Evolutionary conservation across 2,888 invertebrate genomes (phyloP).

Genomic region (Andrena minutula): DNA sequence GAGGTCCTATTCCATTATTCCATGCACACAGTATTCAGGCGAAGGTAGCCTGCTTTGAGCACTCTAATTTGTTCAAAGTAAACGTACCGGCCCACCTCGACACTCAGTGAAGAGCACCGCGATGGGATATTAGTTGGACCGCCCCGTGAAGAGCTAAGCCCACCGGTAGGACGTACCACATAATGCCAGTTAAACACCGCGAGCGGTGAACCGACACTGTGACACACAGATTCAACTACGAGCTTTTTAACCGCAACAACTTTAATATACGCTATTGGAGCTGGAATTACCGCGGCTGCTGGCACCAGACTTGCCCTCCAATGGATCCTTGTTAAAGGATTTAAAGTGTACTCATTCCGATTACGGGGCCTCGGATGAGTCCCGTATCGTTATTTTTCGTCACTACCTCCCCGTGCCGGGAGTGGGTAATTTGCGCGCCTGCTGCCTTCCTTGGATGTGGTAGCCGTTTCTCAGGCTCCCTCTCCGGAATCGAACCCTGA

Average conservation of each 20-base stretch:
- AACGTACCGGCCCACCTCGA: conserved; percentile 12
- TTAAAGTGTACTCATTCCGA: conserved; percentile 55
- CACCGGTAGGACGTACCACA: conserved; percentile 11
- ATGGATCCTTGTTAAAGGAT: no score
- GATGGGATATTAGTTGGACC: conserved; percentile 76
- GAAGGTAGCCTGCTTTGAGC: conserved; percentile 86
- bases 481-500: conserved; percentile 91
- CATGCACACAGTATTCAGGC: conserved; percentile 86
- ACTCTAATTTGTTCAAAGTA: conserved; percentile 86
- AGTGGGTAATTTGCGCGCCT: conserved; percentile 90
- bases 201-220: no score
- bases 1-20: conserved; percentile 89
- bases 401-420: conserved; percentile 88
- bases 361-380: conserved; percentile 86
- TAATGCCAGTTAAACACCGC: no score
- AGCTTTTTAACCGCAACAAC: no score
- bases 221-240: no score
- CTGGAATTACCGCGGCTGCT: no score
- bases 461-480: conserved; percentile 90
- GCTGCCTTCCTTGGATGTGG: conserved; percentile 91
- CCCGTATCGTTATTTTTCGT: conserved; percentile 89
- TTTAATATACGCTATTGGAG: no score
- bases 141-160: conserved; percentile 65
- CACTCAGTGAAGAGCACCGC: conserved; percentile 59
- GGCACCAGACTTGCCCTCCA: no score